A percentile compares a stretch with the other conserved stretches of the same genome.
Evolutionary conservation across 2,888 invertebrate genomes (phyloP).

Genomic region (Trachelus tabidus): DNA sequence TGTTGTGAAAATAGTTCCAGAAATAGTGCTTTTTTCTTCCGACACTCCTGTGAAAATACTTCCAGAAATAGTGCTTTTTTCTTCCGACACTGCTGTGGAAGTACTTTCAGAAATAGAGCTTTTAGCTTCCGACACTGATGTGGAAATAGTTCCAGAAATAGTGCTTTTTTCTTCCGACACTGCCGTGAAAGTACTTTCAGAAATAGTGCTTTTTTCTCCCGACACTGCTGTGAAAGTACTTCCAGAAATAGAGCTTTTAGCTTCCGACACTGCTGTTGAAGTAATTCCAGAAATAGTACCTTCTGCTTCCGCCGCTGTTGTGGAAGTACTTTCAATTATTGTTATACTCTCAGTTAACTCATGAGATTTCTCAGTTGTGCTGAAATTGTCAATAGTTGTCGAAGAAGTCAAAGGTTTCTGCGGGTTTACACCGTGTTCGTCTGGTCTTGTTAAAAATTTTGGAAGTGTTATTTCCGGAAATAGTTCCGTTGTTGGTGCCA

Average conservation of each 20-base stretch:
- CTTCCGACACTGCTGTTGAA: not conserved
- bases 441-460: conserved; percentile 15
- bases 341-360: not conserved
- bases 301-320: not conserved
- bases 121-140: not conserved
- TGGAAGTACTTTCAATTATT: not conserved
- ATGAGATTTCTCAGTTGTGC: not conserved
- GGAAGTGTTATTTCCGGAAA: conserved; percentile 21
- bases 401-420: not conserved
- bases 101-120: not conserved
- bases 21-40: not conserved
- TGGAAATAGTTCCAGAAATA: not conserved
- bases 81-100: not conserved
- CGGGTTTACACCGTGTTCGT: not conserved
- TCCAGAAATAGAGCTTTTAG: not conserved
- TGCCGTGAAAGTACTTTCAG: not conserved
- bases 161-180: not conserved
- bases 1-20: not conserved
- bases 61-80: not conserved
- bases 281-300: not conserved
- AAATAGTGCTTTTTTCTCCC: not conserved
- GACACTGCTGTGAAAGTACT: not conserved
- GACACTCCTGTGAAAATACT: not conserved
- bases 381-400: not conserved
- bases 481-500: conserved; percentile 13